A percentile compares a stretch with the other conserved stretches of the same genome.
Conservation (phyloP, 1,140 invertebrate genomes). For the Melitaea cinxia region DNA sequence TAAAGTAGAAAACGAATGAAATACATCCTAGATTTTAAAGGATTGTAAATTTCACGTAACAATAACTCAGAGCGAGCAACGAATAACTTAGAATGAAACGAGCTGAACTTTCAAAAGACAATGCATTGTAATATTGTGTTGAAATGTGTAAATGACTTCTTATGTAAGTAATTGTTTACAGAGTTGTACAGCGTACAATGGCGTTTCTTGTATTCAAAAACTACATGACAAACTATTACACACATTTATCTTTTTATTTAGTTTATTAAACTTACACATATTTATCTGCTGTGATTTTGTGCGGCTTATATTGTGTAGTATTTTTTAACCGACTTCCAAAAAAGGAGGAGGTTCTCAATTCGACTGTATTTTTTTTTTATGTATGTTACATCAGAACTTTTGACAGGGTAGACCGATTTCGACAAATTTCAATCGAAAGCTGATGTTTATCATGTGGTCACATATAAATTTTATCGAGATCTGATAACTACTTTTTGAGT, state of each 20-base stretch:
- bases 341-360: no score
- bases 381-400: no score
- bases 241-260: not conserved
- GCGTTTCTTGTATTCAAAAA: not conserved
- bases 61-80: constrained; percentile 21
- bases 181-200: constrained; percentile 1
- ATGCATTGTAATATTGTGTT: constrained; percentile 30
- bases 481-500: no score
- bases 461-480: no score
- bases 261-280: not conserved
- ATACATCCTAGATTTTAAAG: constrained; percentile 33
- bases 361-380: no score
- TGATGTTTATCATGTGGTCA: no score
- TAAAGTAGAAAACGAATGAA: constrained; percentile 31
- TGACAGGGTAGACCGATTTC: no score
- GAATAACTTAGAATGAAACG: constrained; percentile 32
- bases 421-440: no score
- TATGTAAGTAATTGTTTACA: constrained; percentile 25
- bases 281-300: no score
- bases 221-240: not conserved
- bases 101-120: constrained; percentile 29
- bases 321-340: no score
- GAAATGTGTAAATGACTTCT: constrained; percentile 15
- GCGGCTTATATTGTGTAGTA: no score
- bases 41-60: constrained; percentile 36